A percentile compares a stretch with the other conserved stretches of the same genome.
Evolutionary conservation across 2,888 invertebrate species (phyloP).

Genomic region (Eulithis testata): DNA sequence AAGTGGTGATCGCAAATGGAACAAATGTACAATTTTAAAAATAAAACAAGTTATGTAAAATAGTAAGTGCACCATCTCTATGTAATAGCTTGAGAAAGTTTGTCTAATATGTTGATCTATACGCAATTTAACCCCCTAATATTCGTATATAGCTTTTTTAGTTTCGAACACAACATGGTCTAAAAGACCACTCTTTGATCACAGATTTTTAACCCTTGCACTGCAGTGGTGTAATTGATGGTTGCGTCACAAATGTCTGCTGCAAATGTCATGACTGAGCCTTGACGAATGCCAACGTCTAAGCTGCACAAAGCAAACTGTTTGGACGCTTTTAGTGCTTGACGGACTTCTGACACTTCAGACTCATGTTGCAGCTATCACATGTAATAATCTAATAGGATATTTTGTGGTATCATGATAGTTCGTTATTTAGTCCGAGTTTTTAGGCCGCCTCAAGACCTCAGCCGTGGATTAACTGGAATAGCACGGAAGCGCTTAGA

Average conservation of each 20-base stretch:
- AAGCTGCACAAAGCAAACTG: constrained; percentile 16
- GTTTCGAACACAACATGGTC: not conserved
- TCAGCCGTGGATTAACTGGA: no score
- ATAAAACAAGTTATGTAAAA: no score
- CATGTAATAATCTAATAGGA: not conserved
- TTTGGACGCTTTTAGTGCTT: constrained; percentile 8
- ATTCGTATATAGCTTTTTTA: not conserved
- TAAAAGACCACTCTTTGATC: constrained; percentile 1
- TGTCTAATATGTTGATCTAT: no score
- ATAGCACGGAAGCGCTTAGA: no score
- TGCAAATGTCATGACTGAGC: constrained; percentile 18
- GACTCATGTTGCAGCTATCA: not conserved
- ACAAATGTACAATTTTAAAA: no score
- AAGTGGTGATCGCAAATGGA: no score
- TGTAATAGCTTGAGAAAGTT: no score
- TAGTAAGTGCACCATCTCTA: no score
- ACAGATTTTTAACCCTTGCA: constrained; percentile 9
- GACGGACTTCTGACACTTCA: constrained; percentile 17
- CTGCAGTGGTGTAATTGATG: constrained; percentile 34
- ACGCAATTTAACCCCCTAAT: no score
- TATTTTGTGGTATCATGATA: no score
- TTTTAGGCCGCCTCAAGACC: no score
- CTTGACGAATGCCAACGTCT: constrained; percentile 9
- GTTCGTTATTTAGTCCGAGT: no score
- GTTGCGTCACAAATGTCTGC: constrained; percentile 21